Evolutionary conservation across 1,140 invertebrate genomes (phyloP).

Genomic region (Zaprionus kolodkinae): DNA sequence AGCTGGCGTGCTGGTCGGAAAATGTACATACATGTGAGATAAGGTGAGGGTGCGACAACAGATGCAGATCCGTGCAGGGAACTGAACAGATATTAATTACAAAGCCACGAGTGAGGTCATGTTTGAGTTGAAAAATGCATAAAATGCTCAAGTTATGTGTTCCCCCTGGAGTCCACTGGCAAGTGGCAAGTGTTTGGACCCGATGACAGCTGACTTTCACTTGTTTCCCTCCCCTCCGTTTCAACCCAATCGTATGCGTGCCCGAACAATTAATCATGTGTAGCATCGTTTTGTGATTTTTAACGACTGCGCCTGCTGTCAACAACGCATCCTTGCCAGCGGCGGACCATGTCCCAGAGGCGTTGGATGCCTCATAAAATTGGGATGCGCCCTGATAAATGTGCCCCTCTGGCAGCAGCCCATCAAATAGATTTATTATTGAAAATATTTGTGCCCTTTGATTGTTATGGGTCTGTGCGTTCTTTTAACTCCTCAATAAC

Average conservation of each 20-base stretch:
- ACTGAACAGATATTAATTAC: conserved; percentile 70
- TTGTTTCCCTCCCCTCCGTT: background rate
- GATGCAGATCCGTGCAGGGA: conserved; percentile 41
- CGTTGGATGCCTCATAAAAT: conserved; percentile 40
- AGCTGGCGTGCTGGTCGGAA: conserved; percentile 14
- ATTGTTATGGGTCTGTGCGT: conserved; percentile 54
- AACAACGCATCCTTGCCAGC: conserved; percentile 52
- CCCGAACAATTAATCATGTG: conserved; percentile 72
- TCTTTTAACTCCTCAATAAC: background rate
- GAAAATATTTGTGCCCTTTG: conserved; percentile 77
- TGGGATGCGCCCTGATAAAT: conserved; percentile 67
- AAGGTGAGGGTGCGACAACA: conserved; percentile 47
- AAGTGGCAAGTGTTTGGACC: conserved; percentile 39
- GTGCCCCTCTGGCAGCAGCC: conserved; percentile 35
- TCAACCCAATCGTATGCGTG: conserved; percentile 8
- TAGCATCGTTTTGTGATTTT: conserved; percentile 72
- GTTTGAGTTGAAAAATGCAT: conserved; percentile 34
- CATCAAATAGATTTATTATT: conserved; percentile 84
- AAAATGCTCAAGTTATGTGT: conserved; percentile 52
- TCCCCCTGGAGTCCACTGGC: background rate
- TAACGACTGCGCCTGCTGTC: conserved; percentile 76
- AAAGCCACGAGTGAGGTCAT: conserved; percentile 27
- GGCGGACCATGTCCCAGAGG: conserved; percentile 35
- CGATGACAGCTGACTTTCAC: conserved; percentile 52
- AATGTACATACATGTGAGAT: background rate